Percentiles rank a stretch among this genome's conserved stretches.
phyloP scores from a whole-genome alignment of 1,140 invertebrate genomes.

The Aphaenogaster floridana region DNA sequence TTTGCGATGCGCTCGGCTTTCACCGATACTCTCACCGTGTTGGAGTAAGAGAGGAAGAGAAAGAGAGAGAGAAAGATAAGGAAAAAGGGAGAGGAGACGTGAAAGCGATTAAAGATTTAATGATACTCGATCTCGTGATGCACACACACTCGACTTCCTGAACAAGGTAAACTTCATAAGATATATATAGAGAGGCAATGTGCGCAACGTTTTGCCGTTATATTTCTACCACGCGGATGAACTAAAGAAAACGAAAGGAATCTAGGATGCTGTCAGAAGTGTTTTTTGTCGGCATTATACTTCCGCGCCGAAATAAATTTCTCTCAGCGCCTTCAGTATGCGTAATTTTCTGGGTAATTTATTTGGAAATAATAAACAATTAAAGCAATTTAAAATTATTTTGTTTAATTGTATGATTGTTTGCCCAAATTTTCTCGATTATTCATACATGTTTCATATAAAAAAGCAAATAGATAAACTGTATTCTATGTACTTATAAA shows the following conservation, averaged over 20 bases:
- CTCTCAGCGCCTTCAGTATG: background rate
- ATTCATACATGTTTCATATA: background rate
- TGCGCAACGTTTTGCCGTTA: background rate
- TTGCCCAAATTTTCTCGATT: background rate
- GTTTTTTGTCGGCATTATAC: background rate
- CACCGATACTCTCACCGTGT: slow-evolving; percentile 67
- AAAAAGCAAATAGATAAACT: background rate
- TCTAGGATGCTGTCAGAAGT: background rate
- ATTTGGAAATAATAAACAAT: background rate
- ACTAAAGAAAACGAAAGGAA: slow-evolving; percentile 33
- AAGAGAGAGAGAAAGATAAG: background rate
- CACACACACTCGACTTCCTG: slow-evolving; percentile 26
- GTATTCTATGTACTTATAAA: background rate
- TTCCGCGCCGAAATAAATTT: slow-evolving; percentile 12
- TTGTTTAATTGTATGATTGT: background rate
- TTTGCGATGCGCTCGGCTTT: slow-evolving; percentile 65
- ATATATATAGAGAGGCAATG: background rate
- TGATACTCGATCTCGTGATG: slow-evolving; percentile 47
- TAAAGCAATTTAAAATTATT: background rate
- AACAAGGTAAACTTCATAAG: slow-evolving; percentile 7
- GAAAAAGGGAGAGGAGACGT: slow-evolving; percentile 43
- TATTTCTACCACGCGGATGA: background rate
- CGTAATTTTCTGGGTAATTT: slow-evolving; percentile 58
- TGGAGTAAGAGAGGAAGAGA: slow-evolving; percentile 29
- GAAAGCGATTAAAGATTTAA: slow-evolving; percentile 73